Percentiles rank a stretch among this genome's conserved stretches.
These are phyloP conservation scores for Ecdyonurus torrentis DNA, from an alignment of 2,888 invertebrate genomes.

Conservation along the genomic window DNA sequence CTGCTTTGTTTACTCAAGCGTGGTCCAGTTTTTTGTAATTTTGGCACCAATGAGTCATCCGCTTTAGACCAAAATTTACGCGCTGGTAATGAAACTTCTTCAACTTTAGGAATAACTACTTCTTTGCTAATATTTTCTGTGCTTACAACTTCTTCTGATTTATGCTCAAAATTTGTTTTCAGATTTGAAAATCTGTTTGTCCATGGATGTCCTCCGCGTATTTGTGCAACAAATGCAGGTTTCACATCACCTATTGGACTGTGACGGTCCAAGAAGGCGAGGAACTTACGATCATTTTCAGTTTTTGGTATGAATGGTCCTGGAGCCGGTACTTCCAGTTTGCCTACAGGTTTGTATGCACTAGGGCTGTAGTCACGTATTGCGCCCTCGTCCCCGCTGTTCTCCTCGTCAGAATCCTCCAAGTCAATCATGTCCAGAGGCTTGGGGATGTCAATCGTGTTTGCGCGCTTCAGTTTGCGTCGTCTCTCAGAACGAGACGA, in stretches of 20 bases:
- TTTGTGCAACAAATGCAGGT: slow-evolving; percentile 20
- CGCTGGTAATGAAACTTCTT: slow-evolving; percentile 15
- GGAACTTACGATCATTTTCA: slow-evolving; percentile 67
- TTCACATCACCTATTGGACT: slow-evolving; percentile 29
- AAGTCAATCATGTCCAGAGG: slow-evolving; percentile 30
- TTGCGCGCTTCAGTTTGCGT: slow-evolving; percentile 68
- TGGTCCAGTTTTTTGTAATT: slow-evolving; percentile 19
- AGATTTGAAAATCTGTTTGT: slow-evolving; percentile 67
- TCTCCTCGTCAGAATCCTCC: slow-evolving; percentile 30
- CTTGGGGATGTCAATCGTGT: slow-evolving; percentile 76
- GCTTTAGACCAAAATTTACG: slow-evolving; percentile 38
- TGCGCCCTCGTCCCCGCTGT: slow-evolving; percentile 16
- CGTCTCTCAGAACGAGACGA: slow-evolving; percentile 37
- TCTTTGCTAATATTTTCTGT: not conserved
- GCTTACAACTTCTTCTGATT: not conserved
- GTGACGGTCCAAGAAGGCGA: slow-evolving; percentile 64
- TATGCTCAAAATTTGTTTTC: slow-evolving; percentile 60
- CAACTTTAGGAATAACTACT: not conserved
- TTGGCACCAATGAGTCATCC: slow-evolving; percentile 28
- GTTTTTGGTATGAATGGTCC: slow-evolving; percentile 65
- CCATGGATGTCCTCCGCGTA: slow-evolving; percentile 46
- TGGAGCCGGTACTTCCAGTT: slow-evolving; percentile 15
- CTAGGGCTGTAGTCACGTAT: slow-evolving; percentile 18
- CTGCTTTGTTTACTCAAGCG: slow-evolving; percentile 14
- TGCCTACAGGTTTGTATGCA: slow-evolving; percentile 19